phyloP scores from a whole-genome alignment of 2,888 invertebrate species.

The Scaptomyza reducta region DNA sequence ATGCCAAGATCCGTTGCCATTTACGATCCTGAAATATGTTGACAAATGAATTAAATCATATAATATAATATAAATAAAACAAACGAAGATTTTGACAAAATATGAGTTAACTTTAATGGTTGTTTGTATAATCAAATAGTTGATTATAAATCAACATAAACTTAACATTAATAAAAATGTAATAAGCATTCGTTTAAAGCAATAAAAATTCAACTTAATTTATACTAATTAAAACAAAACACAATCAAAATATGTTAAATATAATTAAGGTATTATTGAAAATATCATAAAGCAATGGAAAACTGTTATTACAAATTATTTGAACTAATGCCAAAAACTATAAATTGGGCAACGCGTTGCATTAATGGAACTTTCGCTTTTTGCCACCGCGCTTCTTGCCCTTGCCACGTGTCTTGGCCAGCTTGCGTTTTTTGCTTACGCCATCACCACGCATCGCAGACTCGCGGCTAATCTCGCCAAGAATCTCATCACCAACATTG shows the following conservation, averaged over 20 bases:
- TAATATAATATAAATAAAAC: conserved; percentile 4
- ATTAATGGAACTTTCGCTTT: conserved; percentile 85
- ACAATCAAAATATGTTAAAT: conserved; percentile 16
- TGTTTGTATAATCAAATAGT: conserved; percentile 3
- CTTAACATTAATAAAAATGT: conserved; percentile 47
- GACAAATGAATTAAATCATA: conserved; percentile 6
- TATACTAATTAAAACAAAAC: conserved; percentile 21
- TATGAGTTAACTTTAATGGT: conserved; percentile 28
- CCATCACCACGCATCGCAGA: conserved; percentile 82
- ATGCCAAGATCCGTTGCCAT: background rate
- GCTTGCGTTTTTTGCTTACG: conserved; percentile 84
- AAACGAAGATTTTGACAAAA: conserved; percentile 12
- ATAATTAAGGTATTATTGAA: conserved; percentile 18
- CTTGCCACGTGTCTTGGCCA: conserved; percentile 76
- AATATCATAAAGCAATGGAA: conserved; percentile 38
- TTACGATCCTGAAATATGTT: background rate
- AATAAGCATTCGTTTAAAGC: background rate
- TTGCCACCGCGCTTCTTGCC: conserved; percentile 84
- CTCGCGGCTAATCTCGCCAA: conserved; percentile 85
- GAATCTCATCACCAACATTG: conserved; percentile 91
- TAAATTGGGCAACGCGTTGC: background rate
- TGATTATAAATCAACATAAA: conserved; percentile 37
- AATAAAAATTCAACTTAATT: conserved; percentile 47
- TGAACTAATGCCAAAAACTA: conserved; percentile 22
- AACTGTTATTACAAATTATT: conserved; percentile 30